Base-by-base conservation (phyloP, 2,888 invertebrate genomes). In the Margaritifera margaritifera region DNA sequence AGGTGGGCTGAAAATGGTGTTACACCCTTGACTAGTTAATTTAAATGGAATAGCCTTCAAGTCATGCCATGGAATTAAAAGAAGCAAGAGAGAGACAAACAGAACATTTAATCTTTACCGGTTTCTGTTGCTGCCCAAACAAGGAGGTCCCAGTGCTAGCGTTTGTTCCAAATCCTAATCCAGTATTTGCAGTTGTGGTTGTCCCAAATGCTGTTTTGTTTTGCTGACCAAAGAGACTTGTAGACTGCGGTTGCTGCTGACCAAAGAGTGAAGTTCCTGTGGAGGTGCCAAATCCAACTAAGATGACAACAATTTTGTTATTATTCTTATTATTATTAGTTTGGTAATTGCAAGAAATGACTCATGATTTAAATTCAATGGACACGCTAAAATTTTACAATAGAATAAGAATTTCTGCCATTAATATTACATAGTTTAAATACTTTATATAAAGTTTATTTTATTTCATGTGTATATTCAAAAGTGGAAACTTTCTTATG, bases 261-360 rank as follows among this genome's bases (percentile, higher is more conserved):
- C 90, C 91, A 83, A 91, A 91, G 60, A 87, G 80, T 50, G 87
- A 75, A 66, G 90, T 90, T 18, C 72, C 71, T 51, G 72, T 68
- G 6, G 80, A 69, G 6, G 80, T 64, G 25, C 83, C 82, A 72
- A 84, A 84, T 19, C 79, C 81, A 69, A 71, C 73, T 75, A 61
- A 15, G 11, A 15, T 15, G 62, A 20, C 68, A 67, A 54, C 24
- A 42, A 57, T 60, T n/a, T n/a, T 31, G 19, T 62, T 4, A 42
- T n/a, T 27, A 59, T 59, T 56, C 0, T 3, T 19, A 22, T 56
- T 56, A 56, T 22, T 22, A 56, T 22, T 11, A 15, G 22, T 22
- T 61, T 20, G 55, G 6, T 25, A 31, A n/a, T 25, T 57, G 19
- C 54, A 19, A 62, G 54, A 62, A 42, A 42, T 42, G 2, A 42